Evolutionary conservation across 37 sponge, comb jelly and placozoan genomes (phyloP), one percentile per base, ranked within the genome.

Genomic region (Halichondria panicea): DNA sequence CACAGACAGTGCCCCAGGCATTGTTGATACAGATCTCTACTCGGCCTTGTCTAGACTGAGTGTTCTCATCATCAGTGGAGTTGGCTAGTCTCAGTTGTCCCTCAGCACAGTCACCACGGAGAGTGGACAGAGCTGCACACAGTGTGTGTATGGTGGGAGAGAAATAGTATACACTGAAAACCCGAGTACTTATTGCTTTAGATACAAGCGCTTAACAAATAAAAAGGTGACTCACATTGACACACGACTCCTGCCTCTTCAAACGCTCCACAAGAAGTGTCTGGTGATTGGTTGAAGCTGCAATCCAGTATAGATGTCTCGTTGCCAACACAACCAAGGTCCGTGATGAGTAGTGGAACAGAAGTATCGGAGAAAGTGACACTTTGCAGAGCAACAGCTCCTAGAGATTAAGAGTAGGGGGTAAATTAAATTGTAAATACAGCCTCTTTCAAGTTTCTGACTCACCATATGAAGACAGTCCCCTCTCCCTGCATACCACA

Each of bases 271-370:
- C 66, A 66, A 0, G 66, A 37, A 38, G 37, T 35, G 0, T 9
- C 19, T 9, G 66, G 0, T 6, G 24, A 24, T 5, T 8, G 24
- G 18, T 11, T 38, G 22, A 53, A 71, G 12, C 35, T 24, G 34
- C 72, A 71, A n/a, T 71, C 36, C 13, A 71, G 72, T 8, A 71
- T 31, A 12, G 56, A 25, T 56, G n/a, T 33, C 72, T 71, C 72
- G 0, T 18, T 48, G 9, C 72, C 72, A 33, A 25, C 18, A 35
- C 72, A 71, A 35, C 37, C 54, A 25, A 71, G 24, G 54, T 71
- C 37, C 34, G 24, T 28, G 24, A 71, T 48, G 15, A 48, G 15
- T 11, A 48, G 52, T 11, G 52, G 52, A 18, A 15, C 52, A 48
- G 11, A 11, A 48, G 52, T 15, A 18, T 48, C 52, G 15, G 15